A percentile compares a stretch with the other conserved stretches of the same genome.
phyloP scores from a whole-genome alignment of 2,888 invertebrate species.

The Willowsia nigromaculata region DNA sequence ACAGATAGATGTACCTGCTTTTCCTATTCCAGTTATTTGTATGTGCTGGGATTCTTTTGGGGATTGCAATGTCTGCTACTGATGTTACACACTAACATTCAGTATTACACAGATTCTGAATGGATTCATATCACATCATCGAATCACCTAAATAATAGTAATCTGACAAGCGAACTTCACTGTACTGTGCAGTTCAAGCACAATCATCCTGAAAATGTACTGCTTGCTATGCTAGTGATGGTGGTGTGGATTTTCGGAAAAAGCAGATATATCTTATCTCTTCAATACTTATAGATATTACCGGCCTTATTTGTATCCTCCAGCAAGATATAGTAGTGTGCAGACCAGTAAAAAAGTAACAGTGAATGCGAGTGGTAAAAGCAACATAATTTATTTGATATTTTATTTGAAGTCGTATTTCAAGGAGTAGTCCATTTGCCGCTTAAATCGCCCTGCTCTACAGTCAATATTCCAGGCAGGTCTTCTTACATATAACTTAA shows the following conservation, averaged over 20 bases:
- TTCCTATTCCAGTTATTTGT: background rate
- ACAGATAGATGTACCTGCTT: background rate
- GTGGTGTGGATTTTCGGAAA: background rate
- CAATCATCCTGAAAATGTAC: background rate
- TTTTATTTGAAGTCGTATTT: constrained; percentile 23
- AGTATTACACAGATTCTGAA: background rate
- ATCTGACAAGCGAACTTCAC: constrained; percentile 21
- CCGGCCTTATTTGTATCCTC: background rate
- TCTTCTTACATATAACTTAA: too few species aligned
- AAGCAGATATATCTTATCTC: constrained; percentile 5
- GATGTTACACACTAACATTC: background rate
- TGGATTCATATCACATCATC: constrained; percentile 42
- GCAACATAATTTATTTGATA: constrained; percentile 17
- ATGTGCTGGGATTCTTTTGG: background rate
- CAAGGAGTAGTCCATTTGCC: background rate
- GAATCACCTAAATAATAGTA: constrained; percentile 41
- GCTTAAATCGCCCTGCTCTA: background rate
- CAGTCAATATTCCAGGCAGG: background rate
- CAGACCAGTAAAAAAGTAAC: background rate
- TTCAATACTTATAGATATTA: background rate
- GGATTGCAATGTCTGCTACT: background rate
- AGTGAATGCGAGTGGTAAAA: background rate
- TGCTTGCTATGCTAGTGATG: background rate
- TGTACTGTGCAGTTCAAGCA: background rate
- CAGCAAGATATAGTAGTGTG: background rate